Evolutionary conservation across 1,140 invertebrate genomes (phyloP).

Genomic region (Drosophila hydei): DNA sequence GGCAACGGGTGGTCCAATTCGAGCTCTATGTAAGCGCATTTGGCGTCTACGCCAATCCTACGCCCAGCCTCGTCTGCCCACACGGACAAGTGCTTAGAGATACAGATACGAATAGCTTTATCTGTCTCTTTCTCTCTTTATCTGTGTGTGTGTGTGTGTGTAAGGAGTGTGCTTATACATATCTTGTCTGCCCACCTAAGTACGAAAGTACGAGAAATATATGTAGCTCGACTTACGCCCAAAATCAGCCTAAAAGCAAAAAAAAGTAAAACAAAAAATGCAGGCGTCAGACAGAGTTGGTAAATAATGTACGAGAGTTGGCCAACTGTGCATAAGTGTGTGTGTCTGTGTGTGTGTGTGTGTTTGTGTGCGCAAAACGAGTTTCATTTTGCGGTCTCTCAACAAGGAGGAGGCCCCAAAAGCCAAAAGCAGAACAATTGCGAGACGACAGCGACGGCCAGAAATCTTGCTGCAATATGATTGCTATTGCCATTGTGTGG

Average conservation of each 20-base stretch:
- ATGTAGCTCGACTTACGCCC: slow-evolving; percentile 51
- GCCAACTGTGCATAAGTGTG: slow-evolving; percentile 23
- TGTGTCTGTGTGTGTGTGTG: slow-evolving; percentile 27
- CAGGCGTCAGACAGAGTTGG: slow-evolving; percentile 43
- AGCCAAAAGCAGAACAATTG: slow-evolving; percentile 74
- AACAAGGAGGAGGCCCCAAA: slow-evolving; percentile 50
- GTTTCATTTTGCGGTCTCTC: slow-evolving; percentile 60
- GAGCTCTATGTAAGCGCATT: slow-evolving; percentile 45
- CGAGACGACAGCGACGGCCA: slow-evolving; percentile 44
- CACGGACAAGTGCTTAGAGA: slow-evolving; percentile 66
- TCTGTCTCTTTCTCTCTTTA: background rate
- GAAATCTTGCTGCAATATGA: slow-evolving; percentile 70
- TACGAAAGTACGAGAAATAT: slow-evolving; percentile 14
- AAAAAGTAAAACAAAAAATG: slow-evolving; percentile 24
- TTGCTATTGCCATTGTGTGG: slow-evolving; percentile 51
- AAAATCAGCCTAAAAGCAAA: slow-evolving; percentile 57
- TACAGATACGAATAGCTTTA: slow-evolving; percentile 38
- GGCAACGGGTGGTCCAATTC: slow-evolving; percentile 64
- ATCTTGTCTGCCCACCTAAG: slow-evolving; percentile 53
- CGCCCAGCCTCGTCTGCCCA: slow-evolving; percentile 63
- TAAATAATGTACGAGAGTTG: slow-evolving; percentile 51
- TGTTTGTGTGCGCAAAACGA: slow-evolving; percentile 50
- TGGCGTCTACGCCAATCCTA: slow-evolving; percentile 60
- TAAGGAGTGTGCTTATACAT: slow-evolving; percentile 25
- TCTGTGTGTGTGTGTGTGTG: slow-evolving; percentile 9